Evolutionary conservation across 2,113 vertebrate species (phyloP), one percentile per base, ranked within the genome.

Genomic region (Oxyura jamaicensis): DNA sequence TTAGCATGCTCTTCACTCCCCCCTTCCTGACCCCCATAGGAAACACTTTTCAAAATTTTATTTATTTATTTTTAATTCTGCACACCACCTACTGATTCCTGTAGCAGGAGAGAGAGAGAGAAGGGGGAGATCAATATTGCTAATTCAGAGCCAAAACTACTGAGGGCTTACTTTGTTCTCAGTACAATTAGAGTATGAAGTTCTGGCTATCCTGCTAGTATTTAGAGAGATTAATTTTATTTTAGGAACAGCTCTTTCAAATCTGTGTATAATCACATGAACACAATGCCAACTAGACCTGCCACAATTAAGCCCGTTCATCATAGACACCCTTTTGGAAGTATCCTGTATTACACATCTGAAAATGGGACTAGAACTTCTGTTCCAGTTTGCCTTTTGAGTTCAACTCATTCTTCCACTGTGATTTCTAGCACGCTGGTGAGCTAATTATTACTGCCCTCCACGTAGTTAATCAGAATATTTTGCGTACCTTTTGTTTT

Each of bases 241-340:
- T 93, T 62, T 94, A 95, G 91, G 93, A 96, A 97, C 93, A 78
- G 86, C 93, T 74, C 87, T 97, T 75, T 80, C 93, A 76, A 94
- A 96, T 93, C 88, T 90, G 87, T 42, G 95, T 86, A 92, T 97
- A 96, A 96, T 96, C 92, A 97, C 65, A 92, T 50, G 59, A 91
- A 97, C 71, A 96, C 3, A 77, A 95, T 80, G 89, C 93, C 90
- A 96, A 48, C 74, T 15, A 86, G 66, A 87, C 67, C 71, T 96
- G 96, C 85, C 92, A 96, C 83, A 90, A 96, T 44, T 23, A 44
- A 68, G 88, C 79, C 85, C 10, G 29, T 63, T 73, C 78, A 84
- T 73, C 86, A 83, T 3, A 12, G 42, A 69, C 79, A 91, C 67
- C 83, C 83, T 87, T 97, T 92, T 82, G 81, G 63, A 87, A 94